Percentiles rank a stretch among this genome's conserved stretches.
Conservation (phyloP, 2,113 vertebrate genomes). For the Dasypus novemcinctus region DNA sequence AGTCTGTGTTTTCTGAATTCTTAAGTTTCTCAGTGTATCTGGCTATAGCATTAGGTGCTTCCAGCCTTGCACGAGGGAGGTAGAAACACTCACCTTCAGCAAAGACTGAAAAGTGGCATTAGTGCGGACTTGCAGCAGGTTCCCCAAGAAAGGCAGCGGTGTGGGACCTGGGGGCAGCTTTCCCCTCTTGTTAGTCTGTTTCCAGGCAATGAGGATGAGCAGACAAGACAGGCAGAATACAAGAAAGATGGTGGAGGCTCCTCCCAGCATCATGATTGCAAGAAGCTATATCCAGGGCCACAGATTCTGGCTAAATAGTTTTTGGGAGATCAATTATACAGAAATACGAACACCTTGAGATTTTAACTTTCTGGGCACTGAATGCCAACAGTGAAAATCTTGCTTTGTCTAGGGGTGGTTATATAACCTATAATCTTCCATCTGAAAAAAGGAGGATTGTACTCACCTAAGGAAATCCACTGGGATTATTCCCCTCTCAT, state of each 20-base stretch:
- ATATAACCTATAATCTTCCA: conserved; percentile 59
- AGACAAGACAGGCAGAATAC: conserved; percentile 66
- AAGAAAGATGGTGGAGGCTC: conserved; percentile 60
- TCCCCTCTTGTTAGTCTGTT: conserved; percentile 42
- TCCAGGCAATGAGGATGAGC: conserved; percentile 69
- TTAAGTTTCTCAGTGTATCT: not conserved
- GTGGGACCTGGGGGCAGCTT: conserved; percentile 78
- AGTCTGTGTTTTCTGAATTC: not conserved
- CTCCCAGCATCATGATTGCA: conserved; percentile 61
- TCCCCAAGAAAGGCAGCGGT: conserved; percentile 80
- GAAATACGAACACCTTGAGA: conserved; percentile 40
- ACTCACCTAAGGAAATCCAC: not conserved
- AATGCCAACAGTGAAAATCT: not conserved
- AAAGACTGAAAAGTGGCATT: conserved; percentile 72
- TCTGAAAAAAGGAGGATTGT: not conserved
- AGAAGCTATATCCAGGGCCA: not conserved
- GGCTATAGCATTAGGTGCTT: not conserved
- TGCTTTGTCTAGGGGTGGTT: not conserved
- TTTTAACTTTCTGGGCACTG: not conserved
- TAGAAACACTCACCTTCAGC: conserved; percentile 74
- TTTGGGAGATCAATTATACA: not conserved
- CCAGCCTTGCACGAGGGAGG: not conserved
- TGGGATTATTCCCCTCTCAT: not conserved
- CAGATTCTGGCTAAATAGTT: conserved; percentile 58
- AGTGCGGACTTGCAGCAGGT: conserved; percentile 71